Base-by-base conservation (phyloP, 2,888 invertebrate genomes). In the Tetrapedia diversipes region DNA sequence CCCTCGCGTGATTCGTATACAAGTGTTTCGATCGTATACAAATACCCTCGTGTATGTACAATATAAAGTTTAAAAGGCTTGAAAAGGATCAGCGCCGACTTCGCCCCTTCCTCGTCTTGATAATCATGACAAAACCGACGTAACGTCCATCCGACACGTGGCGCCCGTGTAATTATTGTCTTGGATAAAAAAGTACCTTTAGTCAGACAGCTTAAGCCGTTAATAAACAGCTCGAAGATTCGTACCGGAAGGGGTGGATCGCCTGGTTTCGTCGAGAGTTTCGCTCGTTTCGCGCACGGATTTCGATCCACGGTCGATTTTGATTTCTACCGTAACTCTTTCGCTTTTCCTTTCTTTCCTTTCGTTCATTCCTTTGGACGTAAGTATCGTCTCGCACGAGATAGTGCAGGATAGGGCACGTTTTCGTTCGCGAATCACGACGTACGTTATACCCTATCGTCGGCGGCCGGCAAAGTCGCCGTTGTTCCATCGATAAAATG, bases 1-100 rank as follows among this genome's bases (percentile, higher is more conserved):
- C 45, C 39, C 19, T 32, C n/a, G 19, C 47, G 49, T 22, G 61
- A 27, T 66, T 88, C 88, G 87, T 88, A 88, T 87, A 88, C 88
- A 86, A 79, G 66, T 76, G 80, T 86, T 71, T 41, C 75, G 43
- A 84, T 89, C 89, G 89, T 89, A 89, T 89, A 89, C 89, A 83
- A 63, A 77, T 69, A 41, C 53, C 43, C 56, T 68, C 61, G 53
- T 45, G 45, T 69, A 80, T 77, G 77, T 78, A 80, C 80, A 79
- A 70, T 81, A 75, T 81, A 76, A 81, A 79, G 69, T 66, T 81
- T 75, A 61, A 79, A 80, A 75, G 63, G 66, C 49, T 63, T 49
- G 34, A 66, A 41, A 49, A 1, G 27, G n/a, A 4, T 16, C 54
- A 19, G 29, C 61, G 49, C 41, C 59, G 72, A 41, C 22, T 27